phyloP scores from a whole-genome alignment of 2,113 vertebrate species.

The Hippoglossus stenolepis region DNA sequence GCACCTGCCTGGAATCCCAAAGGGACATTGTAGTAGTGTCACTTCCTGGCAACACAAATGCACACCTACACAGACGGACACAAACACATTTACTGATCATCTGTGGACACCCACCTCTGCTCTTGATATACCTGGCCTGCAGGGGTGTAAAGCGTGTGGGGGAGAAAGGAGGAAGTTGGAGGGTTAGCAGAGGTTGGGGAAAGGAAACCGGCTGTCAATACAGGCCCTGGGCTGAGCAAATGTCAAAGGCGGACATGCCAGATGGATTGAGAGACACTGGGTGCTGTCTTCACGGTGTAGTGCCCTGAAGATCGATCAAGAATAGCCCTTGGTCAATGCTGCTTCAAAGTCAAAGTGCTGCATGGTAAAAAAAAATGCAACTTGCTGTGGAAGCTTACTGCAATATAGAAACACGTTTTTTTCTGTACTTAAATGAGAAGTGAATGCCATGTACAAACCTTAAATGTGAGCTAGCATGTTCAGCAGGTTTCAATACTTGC shows the following conservation, averaged over 20 bases:
- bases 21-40: neutral
- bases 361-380: conserved; percentile 23
- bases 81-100: neutral
- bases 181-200: neutral
- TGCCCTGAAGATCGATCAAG: conserved; percentile 23
- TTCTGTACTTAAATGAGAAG: neutral
- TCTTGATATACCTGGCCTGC: conserved; percentile 8
- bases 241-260: conserved; percentile 31
- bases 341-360: conserved; percentile 31
- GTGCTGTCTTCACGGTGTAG: conserved; percentile 17
- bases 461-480: conserved; percentile 37
- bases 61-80: neutral
- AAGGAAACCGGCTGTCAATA: conserved; percentile 51
- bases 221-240: conserved; percentile 36
- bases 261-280: conserved; percentile 32
- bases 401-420: neutral
- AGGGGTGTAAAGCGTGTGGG: neutral
- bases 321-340: conserved; percentile 17
- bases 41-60: conserved; percentile 1
- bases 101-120: conserved; percentile 3
- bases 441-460: conserved; percentile 5
- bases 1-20: conserved; percentile 30
- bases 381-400: neutral
- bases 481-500: conserved; percentile 37
- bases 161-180: neutral